phyloP scores from a whole-genome alignment of 2,888 invertebrate genomes.

The Pelosia muscerda region DNA sequence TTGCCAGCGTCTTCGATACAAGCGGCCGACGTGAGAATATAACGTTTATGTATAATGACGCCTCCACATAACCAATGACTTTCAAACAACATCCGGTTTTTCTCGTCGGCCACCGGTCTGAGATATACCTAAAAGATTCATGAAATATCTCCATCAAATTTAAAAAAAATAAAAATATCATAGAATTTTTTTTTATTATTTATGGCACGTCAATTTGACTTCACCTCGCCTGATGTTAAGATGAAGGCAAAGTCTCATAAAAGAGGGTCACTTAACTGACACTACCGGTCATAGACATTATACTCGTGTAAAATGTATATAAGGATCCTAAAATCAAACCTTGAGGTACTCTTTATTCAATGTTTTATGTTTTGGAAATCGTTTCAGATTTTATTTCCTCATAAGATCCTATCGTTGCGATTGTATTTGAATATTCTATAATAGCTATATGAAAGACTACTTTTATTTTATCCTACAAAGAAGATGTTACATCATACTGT shows the following conservation, averaged over 20 bases:
- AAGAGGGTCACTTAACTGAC: neutral
- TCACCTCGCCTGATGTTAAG: no score
- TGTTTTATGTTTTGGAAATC: neutral
- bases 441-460: neutral
- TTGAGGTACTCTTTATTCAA: neutral
- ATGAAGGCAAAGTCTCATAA: no score
- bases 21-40: constrained; percentile 76
- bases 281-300: neutral
- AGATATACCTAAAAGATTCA: constrained; percentile 69
- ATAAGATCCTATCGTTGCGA: no score
- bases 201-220: no score
- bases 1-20: constrained; percentile 75
- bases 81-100: constrained; percentile 25
- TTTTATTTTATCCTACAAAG: neutral
- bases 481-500: neutral
- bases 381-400: no score
- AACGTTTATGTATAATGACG: constrained; percentile 68
- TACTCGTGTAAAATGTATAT: neutral
- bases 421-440: no score
- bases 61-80: constrained; percentile 76
- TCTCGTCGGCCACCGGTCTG: constrained; percentile 51
- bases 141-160: no score
- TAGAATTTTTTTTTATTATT: no score
- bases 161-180: no score
- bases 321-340: neutral